phyloP scores from a whole-genome alignment of 2,113 vertebrate genomes.

The Megaceryle maxima region DNA sequence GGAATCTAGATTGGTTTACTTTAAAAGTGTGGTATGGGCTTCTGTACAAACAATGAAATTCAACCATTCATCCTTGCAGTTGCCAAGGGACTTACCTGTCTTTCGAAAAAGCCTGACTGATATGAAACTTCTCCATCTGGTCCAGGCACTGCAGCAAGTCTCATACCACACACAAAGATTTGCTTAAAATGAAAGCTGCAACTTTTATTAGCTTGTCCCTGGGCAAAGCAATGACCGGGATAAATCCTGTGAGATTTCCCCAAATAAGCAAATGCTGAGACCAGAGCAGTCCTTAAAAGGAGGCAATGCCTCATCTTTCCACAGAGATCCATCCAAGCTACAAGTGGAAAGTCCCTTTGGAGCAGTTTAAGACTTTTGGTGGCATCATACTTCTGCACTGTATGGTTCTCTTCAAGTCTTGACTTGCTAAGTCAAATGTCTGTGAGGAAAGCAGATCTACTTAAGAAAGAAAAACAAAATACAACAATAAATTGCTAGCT shows the following conservation, averaged over 20 bases:
- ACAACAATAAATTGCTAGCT: neutral
- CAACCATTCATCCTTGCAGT: neutral
- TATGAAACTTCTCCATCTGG: neutral
- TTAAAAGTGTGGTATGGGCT: neutral
- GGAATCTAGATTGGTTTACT: neutral
- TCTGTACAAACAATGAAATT: conserved; percentile 31
- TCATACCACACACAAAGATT: conserved; percentile 24
- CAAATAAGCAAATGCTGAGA: neutral
- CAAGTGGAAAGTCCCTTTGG: neutral
- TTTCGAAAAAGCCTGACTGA: neutral
- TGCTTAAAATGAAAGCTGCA: neutral
- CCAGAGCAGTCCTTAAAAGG: neutral
- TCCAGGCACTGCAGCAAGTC: neutral
- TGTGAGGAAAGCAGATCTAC: neutral
- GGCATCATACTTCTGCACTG: neutral
- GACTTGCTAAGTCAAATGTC: neutral
- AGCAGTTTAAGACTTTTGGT: neutral
- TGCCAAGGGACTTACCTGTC: conserved; percentile 30
- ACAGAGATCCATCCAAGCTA: neutral
- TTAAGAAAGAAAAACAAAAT: neutral
- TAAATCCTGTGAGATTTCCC: neutral
- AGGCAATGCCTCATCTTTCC: neutral
- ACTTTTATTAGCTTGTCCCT: neutral
- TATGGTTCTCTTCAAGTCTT: neutral
- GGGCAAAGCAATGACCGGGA: neutral